Evolutionary conservation across 2,797 vertebrate genomes (phyloP).

Genomic region (Sardinella longiceps): DNA sequence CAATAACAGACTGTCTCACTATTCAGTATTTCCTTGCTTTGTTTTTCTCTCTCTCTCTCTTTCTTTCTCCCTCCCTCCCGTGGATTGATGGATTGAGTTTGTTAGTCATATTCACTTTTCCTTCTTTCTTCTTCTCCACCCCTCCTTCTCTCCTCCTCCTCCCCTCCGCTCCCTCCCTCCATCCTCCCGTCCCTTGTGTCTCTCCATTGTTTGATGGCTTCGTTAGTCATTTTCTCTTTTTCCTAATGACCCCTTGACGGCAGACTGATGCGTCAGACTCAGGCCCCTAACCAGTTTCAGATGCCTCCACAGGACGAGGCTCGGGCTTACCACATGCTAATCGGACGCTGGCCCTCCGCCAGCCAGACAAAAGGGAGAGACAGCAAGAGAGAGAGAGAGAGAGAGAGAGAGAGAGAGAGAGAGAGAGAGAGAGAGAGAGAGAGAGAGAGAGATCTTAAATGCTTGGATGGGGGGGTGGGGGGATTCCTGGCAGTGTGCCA

Average conservation of each 20-base stretch:
- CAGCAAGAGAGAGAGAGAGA: neutral
- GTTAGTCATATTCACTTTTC: constrained; percentile 45
- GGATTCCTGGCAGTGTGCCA: neutral
- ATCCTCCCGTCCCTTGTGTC: neutral
- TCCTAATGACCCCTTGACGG: neutral
- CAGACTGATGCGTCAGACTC: constrained; percentile 38
- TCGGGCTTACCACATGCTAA: neutral
- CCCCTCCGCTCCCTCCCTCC: constrained; percentile 41
- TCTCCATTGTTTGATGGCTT: neutral
- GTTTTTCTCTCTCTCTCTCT: constrained; percentile 5
- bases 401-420: neutral
- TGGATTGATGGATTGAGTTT: constrained; percentile 31
- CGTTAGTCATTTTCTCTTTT: constrained; percentile 10
- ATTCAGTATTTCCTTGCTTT: neutral
- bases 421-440: neutral
- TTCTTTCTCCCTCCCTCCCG: constrained; percentile 7
- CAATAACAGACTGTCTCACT: constrained; percentile 26
- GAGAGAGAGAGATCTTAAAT: neutral
- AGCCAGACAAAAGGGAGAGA: neutral
- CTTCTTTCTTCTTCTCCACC: neutral
- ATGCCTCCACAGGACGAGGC: constrained; percentile 21
- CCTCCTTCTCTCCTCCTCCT: neutral
- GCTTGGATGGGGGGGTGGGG: neutral
- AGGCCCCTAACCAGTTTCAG: constrained; percentile 43
- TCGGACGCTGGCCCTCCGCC: neutral